Evolutionary conservation across 2,888 invertebrate species (phyloP), one percentile per base, ranked within the genome.

Genomic region (Lycaena phlaeas): DNA sequence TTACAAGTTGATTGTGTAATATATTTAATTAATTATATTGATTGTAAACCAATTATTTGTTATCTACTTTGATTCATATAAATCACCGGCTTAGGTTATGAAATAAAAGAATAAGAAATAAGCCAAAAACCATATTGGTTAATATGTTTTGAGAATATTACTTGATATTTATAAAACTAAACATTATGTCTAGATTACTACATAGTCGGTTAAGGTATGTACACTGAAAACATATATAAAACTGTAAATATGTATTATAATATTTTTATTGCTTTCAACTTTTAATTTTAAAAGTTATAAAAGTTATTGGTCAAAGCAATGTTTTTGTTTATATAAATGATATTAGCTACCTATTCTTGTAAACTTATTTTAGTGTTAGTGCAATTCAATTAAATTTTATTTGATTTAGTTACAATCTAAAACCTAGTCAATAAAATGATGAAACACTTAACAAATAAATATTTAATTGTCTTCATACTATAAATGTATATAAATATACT

Each of bases 141-240:
- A 73, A 52, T 51, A 58, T 58, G 58, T 54, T 61, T 60, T 61
- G 60, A 54, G 68, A 67, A 65, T 64, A 64, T 63, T 63, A 54
- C 58, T 40, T 34, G 36, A 39, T 11, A 15, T 14, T 14, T 28
- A 39, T 37, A 14, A 14, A 27, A 37, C 27, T 68, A 62, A 68
- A 64, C 70, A 77, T 49, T 54, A 82, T 84, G 84, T 82, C 84
- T 50, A 72, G 82, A 59, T 78, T 84, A 64, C 69, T 84, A 40
- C 77, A 81, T 56, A 74, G 81, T 61, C 78, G 75, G 44, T 59
- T 79, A 58, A 78, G 79, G 84, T 81, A 61, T 48, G 38, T 41
- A 28, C 9, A 41, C 18, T n/a, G 14, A 22, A 18, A 31, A 11
- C 7, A 1, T 9, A 2, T 2, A 2, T 5, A 9, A 31, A 31